phyloP scores from a whole-genome alignment of 2,888 invertebrate species.

The Corythucha ciliata region DNA sequence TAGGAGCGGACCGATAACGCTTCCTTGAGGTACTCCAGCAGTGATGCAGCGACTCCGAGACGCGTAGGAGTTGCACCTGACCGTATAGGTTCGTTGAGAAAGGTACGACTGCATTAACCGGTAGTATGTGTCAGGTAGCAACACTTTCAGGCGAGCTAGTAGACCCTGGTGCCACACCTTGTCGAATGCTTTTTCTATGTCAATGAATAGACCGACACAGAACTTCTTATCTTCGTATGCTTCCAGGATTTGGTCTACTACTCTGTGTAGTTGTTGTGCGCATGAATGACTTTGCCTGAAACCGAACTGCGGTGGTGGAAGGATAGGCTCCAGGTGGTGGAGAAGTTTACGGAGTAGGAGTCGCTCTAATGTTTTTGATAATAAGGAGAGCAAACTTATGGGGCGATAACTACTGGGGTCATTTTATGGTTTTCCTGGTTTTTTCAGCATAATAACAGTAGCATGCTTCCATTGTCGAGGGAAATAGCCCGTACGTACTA shows the following conservation, averaged over 20 bases:
- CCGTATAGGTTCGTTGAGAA: background rate
- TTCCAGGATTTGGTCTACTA: background rate
- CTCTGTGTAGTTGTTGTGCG: background rate
- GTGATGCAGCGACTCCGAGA: background rate
- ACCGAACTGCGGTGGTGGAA: slow-evolving; percentile 2
- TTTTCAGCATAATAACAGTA: slow-evolving; percentile 6
- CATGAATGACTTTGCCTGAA: slow-evolving; percentile 11
- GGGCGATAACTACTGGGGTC: slow-evolving; percentile 8
- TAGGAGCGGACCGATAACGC: background rate
- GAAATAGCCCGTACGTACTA: slow-evolving; percentile 4
- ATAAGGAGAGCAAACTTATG: slow-evolving; percentile 10
- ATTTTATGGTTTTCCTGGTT: slow-evolving; percentile 1
- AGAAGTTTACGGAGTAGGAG: background rate
- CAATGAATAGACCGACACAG: background rate
- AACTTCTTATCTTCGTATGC: background rate
- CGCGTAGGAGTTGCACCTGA: background rate
- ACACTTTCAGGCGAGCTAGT: background rate
- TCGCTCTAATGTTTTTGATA: slow-evolving; percentile 7
- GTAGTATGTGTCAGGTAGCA: background rate
- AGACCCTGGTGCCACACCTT: background rate
- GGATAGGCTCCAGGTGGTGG: slow-evolving; percentile 6
- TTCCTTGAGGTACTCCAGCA: background rate
- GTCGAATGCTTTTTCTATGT: background rate
- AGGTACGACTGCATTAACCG: background rate
- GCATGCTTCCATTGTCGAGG: slow-evolving; percentile 9